Conservation (phyloP, 2,113 vertebrate species). For the Phalacrocorax aristotelis region DNA sequence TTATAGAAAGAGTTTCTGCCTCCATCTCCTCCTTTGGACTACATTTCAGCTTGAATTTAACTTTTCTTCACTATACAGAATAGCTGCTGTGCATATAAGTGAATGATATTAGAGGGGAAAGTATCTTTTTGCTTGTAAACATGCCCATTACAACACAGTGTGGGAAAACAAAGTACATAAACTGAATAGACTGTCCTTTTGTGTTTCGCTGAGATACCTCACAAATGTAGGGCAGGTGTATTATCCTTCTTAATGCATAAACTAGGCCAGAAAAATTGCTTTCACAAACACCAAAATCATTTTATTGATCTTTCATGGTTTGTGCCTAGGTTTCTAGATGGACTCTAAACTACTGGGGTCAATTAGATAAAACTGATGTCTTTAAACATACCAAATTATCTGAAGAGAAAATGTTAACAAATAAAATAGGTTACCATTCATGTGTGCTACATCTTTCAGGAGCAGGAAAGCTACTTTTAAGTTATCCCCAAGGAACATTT, state of each 20-base stretch:
- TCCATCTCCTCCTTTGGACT: neutral
- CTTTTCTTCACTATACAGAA: neutral
- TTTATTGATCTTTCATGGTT: neutral
- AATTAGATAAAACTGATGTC: neutral
- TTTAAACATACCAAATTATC: slow-evolving; percentile 1
- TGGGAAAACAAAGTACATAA: neutral
- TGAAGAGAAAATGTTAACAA: neutral
- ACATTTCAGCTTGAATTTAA: neutral
- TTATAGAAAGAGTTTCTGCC: neutral
- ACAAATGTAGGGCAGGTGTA: neutral
- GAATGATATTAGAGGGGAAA: neutral
- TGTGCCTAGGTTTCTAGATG: neutral
- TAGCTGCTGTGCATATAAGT: neutral
- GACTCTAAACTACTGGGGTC: neutral
- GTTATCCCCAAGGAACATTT: neutral
- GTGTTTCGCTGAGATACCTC: neutral
- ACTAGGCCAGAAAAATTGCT: neutral
- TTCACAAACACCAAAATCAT: neutral
- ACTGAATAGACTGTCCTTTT: neutral
- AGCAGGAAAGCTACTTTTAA: neutral
- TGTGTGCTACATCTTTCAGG: neutral
- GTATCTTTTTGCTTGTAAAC: neutral
- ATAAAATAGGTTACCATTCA: neutral
- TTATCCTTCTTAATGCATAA: neutral
- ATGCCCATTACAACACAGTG: neutral